Evolutionary conservation across 2,888 invertebrate genomes (phyloP).

Genomic region (Prenolepis imparis): DNA sequence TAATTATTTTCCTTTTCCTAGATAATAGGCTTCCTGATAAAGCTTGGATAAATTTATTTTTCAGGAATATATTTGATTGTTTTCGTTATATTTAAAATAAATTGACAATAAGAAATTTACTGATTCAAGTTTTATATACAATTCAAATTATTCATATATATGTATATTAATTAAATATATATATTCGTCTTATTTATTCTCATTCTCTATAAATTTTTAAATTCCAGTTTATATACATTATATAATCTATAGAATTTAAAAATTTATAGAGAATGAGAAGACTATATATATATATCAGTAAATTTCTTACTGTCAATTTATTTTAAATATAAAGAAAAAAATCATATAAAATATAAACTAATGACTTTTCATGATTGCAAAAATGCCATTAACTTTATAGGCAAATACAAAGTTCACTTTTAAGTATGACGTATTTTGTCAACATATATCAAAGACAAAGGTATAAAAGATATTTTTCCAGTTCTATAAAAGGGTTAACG

Average conservation of each 20-base stretch:
- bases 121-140: too few relatives aligned
- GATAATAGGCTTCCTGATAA: neutral
- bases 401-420: neutral
- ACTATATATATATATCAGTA: too few relatives aligned
- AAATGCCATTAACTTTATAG: neutral
- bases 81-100: neutral
- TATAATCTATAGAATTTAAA: too few relatives aligned
- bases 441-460: neutral
- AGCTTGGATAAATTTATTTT: neutral
- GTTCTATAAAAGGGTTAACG: constrained; percentile 30
- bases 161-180: too few relatives aligned
- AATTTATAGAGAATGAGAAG: too few relatives aligned
- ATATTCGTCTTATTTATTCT: neutral
- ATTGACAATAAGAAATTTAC: neutral
- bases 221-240: neutral
- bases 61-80: neutral
- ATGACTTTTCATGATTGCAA: neutral
- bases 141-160: too few relatives aligned
- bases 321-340: too few relatives aligned
- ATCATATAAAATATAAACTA: neutral
- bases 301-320: too few relatives aligned
- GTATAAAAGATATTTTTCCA: constrained; percentile 30
- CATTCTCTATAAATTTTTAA: neutral
- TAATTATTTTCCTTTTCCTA: neutral
- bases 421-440: neutral